Evolutionary conservation across 2,888 invertebrate genomes (phyloP).

Genomic region (Zhuqinia jingwanae): DNA sequence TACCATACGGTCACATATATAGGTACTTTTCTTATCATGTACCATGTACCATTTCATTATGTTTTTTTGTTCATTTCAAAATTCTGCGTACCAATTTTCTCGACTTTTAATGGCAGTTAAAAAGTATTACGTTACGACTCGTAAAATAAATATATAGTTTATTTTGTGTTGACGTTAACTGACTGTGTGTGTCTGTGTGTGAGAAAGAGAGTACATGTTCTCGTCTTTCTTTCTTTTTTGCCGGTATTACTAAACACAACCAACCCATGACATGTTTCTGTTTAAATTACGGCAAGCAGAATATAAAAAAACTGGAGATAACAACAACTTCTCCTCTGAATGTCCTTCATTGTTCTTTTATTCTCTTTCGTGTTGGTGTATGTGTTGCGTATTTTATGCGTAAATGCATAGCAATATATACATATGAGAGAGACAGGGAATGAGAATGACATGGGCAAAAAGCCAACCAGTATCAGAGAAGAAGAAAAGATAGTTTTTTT

Average conservation of each 20-base stretch:
- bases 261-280: neutral
- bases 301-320: neutral
- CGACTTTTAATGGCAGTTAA: neutral
- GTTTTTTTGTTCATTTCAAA: slow-evolving; percentile 54
- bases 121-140: no score
- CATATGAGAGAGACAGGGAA: neutral
- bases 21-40: neutral
- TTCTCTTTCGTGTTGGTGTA: neutral
- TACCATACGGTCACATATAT: no score
- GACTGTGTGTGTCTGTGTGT: neutral
- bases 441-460: slow-evolving; percentile 23
- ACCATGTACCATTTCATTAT: slow-evolving; percentile 31
- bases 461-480: slow-evolving; percentile 32
- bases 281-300: no score
- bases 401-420: slow-evolving; percentile 18
- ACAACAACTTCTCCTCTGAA: slow-evolving; percentile 18
- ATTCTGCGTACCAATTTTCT: slow-evolving; percentile 57
- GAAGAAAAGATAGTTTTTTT: neutral
- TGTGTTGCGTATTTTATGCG: slow-evolving; percentile 65
- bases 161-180: neutral
- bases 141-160: neutral
- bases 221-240: no score
- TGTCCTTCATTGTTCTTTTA: slow-evolving; percentile 47
- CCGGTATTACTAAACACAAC: no score
- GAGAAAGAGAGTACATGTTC: no score